A percentile compares a stretch with the other conserved stretches of the same genome.
Evolutionary conservation across 2,797 vertebrate genomes (phyloP).

Genomic region (Microcaecilia unicolor): DNA sequence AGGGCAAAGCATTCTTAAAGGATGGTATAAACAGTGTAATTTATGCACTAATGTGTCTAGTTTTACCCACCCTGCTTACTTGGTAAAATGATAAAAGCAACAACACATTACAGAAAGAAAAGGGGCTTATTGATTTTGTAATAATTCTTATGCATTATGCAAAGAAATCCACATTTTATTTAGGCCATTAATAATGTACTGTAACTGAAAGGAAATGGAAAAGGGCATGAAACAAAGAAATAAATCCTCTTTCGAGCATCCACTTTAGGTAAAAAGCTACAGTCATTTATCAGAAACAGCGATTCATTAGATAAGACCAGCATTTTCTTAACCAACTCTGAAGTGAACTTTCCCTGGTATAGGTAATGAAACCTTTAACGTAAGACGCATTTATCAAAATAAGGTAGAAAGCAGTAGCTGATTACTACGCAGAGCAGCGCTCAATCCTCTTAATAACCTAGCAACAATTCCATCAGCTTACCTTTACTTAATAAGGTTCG

Average conservation of each 20-base stretch:
- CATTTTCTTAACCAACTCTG: slow-evolving; percentile 9
- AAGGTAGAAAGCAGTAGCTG: too few species aligned
- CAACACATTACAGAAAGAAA: slow-evolving; percentile 37
- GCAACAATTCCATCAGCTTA: too few species aligned
- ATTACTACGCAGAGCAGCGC: too few species aligned
- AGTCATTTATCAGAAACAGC: slow-evolving; percentile 27
- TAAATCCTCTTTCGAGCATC: slow-evolving; percentile 37
- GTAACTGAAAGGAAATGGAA: slow-evolving; percentile 47
- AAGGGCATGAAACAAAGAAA: slow-evolving; percentile 37
- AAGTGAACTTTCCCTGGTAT: slow-evolving; percentile 15
- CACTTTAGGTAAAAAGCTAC: slow-evolving; percentile 34
- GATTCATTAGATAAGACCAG: slow-evolving; percentile 21
- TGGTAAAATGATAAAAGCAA: slow-evolving; percentile 33
- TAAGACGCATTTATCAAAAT: too few species aligned
- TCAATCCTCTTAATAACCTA: too few species aligned
- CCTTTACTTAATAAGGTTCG: too few species aligned
- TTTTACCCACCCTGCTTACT: slow-evolving; percentile 10
- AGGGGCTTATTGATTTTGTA: slow-evolving; percentile 43
- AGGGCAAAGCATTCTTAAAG: slow-evolving; percentile 2
- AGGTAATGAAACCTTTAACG: slow-evolving; percentile 5
- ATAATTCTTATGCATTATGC: slow-evolving; percentile 32
- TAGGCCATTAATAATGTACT: slow-evolving; percentile 48
- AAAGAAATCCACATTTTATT: slow-evolving; percentile 22
- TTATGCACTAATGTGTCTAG: slow-evolving; percentile 20
- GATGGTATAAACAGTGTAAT: slow-evolving; percentile 20